A percentile compares a stretch with the other conserved stretches of the same genome.
phyloP scores from a whole-genome alignment of 2,113 vertebrate genomes.

The Ptychochromis oligacanthus region DNA sequence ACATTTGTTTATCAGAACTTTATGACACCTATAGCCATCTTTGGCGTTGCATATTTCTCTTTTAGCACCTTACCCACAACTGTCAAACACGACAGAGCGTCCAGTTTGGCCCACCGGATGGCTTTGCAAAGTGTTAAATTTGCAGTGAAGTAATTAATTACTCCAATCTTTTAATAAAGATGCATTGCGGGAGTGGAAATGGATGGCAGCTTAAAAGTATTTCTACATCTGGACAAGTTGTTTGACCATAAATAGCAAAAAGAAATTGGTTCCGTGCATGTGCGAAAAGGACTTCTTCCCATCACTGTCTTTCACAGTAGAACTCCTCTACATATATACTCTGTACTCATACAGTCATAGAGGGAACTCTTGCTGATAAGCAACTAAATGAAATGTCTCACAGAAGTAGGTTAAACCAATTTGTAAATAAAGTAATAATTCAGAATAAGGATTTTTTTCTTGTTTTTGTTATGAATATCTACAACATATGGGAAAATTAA shows the following conservation, averaged over 20 bases:
- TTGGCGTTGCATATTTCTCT: background rate
- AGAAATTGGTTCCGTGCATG: background rate
- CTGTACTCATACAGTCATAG: no score
- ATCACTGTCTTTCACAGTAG: no score
- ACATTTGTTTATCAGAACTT: no score
- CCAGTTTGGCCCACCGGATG: no score
- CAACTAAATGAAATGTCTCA: background rate
- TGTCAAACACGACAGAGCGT: background rate
- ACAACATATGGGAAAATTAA: background rate
- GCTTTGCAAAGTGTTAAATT: background rate
- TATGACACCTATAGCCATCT: background rate
- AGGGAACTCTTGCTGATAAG: background rate
- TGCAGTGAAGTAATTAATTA: background rate
- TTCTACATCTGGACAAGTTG: background rate
- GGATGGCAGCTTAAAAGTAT: background rate
- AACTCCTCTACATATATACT: no score
- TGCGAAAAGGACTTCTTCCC: background rate
- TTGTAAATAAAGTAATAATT: background rate
- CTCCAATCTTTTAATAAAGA: background rate
- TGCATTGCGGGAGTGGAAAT: background rate
- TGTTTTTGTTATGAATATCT: background rate
- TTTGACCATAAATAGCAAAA: background rate
- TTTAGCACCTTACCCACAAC: background rate
- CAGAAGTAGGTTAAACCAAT: background rate
- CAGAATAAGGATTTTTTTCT: fast-evolving